Evolutionary conservation across 2,888 invertebrate genomes (phyloP).

Genomic region (Prostheceraeus crozeri): DNA sequence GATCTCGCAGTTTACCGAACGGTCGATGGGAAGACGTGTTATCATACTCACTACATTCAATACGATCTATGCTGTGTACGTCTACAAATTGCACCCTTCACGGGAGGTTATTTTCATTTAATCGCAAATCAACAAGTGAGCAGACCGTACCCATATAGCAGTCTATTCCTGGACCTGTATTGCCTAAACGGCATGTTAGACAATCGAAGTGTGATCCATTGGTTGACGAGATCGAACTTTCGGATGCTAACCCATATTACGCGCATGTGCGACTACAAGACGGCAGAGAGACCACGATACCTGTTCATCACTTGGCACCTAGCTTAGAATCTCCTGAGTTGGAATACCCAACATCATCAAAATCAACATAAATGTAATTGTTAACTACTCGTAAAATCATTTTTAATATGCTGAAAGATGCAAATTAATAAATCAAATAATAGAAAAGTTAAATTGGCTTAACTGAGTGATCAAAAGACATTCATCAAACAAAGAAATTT

Average conservation of each 20-base stretch:
- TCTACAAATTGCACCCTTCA: conserved; percentile 37
- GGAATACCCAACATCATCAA: too few relatives aligned
- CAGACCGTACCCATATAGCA: conserved; percentile 37
- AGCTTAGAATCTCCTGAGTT: too few relatives aligned
- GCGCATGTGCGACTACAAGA: conserved; percentile 38
- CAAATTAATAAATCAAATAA: too few relatives aligned
- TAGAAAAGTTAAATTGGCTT: too few relatives aligned
- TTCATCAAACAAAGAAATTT: too few relatives aligned
- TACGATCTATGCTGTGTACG: conserved; percentile 40
- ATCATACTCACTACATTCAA: conserved; percentile 41
- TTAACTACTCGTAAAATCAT: too few relatives aligned
- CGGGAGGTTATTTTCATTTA: conserved; percentile 33
- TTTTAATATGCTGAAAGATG: too few relatives aligned
- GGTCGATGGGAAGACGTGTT: conserved; percentile 38
- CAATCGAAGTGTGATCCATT: conserved; percentile 34
- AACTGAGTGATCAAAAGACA: too few relatives aligned
- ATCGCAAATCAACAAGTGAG: conserved; percentile 31
- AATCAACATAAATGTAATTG: too few relatives aligned
- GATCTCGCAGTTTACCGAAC: conserved; percentile 22
- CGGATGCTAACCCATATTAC: conserved; percentile 37
- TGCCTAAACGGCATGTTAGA: conserved; percentile 38
- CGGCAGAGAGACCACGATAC: conserved; percentile 37
- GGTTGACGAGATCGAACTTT: conserved; percentile 38
- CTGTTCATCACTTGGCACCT: conserved; percentile 36
- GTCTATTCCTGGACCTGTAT: conserved; percentile 31